A percentile compares a stretch with the other conserved stretches of the same genome.
Evolutionary conservation across 2,888 invertebrate genomes (phyloP).

Genomic region (Abrostola triplasia): DNA sequence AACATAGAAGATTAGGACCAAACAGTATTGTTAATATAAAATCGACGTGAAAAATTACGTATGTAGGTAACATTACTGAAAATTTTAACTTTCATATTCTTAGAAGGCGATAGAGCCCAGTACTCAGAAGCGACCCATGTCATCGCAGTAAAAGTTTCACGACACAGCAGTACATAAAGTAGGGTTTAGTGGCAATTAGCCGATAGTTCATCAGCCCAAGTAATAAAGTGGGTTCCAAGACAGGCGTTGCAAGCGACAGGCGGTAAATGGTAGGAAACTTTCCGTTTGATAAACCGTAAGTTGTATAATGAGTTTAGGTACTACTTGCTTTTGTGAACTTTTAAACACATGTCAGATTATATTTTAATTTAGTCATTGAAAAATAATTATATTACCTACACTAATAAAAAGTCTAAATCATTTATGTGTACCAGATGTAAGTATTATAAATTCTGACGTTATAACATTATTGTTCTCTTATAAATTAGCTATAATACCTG

Average conservation of each 20-base stretch:
- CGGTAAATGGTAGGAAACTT: constrained; percentile 7
- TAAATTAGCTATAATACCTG: background rate
- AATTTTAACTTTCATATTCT: constrained; percentile 39
- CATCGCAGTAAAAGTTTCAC: constrained; percentile 43
- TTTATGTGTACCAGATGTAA: no score
- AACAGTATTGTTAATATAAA: no score
- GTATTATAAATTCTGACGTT: no score
- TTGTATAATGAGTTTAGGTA: background rate
- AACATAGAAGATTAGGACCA: background rate
- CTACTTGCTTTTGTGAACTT: no score
- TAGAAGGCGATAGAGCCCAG: constrained; percentile 18
- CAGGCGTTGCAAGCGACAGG: constrained; percentile 38
- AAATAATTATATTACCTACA: no score
- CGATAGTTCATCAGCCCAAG: constrained; percentile 58
- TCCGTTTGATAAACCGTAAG: background rate
- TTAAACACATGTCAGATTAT: no score
- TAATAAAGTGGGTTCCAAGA: constrained; percentile 51
- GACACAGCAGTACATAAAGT: constrained; percentile 42
- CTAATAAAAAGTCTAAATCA: no score
- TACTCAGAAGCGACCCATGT: constrained; percentile 34
- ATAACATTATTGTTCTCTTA: no score
- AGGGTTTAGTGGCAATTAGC: constrained; percentile 57
- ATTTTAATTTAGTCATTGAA: no score
- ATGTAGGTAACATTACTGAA: background rate
- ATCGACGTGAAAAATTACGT: background rate